phyloP scores from a whole-genome alignment of 1,140 invertebrate species.

The Papilio polytes region DNA sequence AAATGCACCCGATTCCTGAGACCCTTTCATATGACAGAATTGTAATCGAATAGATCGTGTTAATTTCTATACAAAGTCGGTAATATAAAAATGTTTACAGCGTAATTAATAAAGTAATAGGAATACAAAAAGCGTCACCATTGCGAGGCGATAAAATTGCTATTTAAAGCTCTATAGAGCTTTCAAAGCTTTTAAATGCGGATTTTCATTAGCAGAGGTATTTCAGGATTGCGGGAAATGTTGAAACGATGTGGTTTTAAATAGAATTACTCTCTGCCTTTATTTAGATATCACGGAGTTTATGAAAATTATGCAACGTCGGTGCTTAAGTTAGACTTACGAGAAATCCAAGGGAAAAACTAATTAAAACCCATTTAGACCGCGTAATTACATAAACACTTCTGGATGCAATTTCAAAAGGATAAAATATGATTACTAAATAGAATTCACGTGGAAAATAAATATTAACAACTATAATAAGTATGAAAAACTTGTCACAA shows the following conservation, averaged over 20 bases:
- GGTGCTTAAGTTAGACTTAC: neutral
- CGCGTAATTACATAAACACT: conserved; percentile 10
- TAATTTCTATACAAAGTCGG: neutral
- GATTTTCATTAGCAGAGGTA: conserved; percentile 38
- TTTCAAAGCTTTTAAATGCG: conserved; percentile 26
- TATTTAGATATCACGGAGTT: conserved; percentile 14
- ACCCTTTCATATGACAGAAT: neutral
- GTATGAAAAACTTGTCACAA: too few species aligned
- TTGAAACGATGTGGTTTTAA: conserved; percentile 19
- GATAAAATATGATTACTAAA: neutral
- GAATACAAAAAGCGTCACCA: conserved; percentile 20
- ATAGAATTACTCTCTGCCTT: conserved; percentile 21
- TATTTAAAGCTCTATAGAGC: conserved; percentile 29
- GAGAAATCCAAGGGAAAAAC: conserved; percentile 24
- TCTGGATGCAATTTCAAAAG: conserved; percentile 10
- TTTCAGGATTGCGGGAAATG: conserved; percentile 29
- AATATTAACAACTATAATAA: neutral
- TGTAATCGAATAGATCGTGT: neutral
- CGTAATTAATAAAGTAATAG: neutral
- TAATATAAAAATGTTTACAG: conserved; percentile 6
- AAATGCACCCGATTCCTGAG: neutral
- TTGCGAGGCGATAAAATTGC: conserved; percentile 20
- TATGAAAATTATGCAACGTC: conserved; percentile 26
- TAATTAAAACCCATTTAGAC: conserved; percentile 9
- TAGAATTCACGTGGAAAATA: neutral